Base-by-base conservation (phyloP, 2,888 invertebrate species). In the Nomada ruficornis region DNA sequence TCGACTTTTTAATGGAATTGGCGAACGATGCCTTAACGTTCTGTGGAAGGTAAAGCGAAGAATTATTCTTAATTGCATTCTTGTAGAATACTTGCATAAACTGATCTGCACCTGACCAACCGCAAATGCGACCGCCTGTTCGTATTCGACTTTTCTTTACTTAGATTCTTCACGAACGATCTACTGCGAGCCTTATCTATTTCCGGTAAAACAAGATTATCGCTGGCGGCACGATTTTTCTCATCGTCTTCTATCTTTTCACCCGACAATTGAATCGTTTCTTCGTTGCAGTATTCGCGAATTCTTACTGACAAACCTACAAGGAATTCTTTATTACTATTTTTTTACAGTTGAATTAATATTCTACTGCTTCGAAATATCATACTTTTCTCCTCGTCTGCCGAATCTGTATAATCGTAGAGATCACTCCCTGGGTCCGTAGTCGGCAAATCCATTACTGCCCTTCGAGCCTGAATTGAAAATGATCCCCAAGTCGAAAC, bases 381-480 rank as follows among this genome's bases (percentile, higher is more conserved):
- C 20, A 52, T 15, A 29, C 9, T 13, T 47, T 44, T 52, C 76
- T 96, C 96, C 73, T 95, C 96, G 86, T 96, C 96, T 0, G 95
- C 95, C 13, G 96, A 96, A 68, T 92, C 92, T 18, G 86, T 90
- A 10, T 89, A 68, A 68, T 94, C 94, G 78, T 94, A 94, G 71
- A 95, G 89, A 89, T 96, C 96, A 3, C 96, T 95, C 87, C 96
- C 96, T 0, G 96, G 96, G 92, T 96, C 96, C 11, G 96, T 96
- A 62, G 96, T 96, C 54, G 95, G 95, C 82, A 95, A 91, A 83
- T 95, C 95, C 86, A 95, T 92, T 0, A 94, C 93, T 23, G 94
- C 93, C 68, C 95, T 94, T 55, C 93, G 91, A 57, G 86, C 90
- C 91, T 92, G 52, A 65, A 23, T 0, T 20, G 18, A 47, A 47